Percentiles rank a stretch among this genome's conserved stretches.
These are phyloP conservation scores for Allobates femoralis DNA, from an alignment of 2,797 vertebrate genomes.

Conservation along the genomic window DNA sequence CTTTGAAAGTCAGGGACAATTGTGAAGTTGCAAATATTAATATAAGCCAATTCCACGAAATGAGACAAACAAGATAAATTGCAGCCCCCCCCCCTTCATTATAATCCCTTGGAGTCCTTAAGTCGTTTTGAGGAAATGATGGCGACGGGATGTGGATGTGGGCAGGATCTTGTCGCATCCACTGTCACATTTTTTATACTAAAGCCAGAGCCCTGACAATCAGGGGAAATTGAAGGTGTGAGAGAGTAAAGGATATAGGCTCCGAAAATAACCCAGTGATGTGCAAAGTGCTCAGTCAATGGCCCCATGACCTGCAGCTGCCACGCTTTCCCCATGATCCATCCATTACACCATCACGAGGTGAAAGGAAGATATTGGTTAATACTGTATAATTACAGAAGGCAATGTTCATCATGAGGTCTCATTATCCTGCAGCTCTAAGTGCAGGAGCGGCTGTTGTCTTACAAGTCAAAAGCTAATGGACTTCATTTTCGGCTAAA, in stretches of 20 bases:
- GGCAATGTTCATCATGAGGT: not conserved
- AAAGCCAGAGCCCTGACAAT: slow-evolving; percentile 29
- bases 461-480: slow-evolving; percentile 22
- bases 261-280: slow-evolving; percentile 34
- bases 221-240: slow-evolving; percentile 44
- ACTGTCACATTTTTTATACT: slow-evolving; percentile 6
- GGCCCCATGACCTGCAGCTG: not conserved
- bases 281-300: not conserved
- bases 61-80: not conserved
- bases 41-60: not conserved
- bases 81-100: not conserved
- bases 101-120: slow-evolving; percentile 23
- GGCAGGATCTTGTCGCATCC: not conserved
- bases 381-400: not conserved
- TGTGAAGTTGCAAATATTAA: not conserved
- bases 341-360: not conserved
- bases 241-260: slow-evolving; percentile 11
- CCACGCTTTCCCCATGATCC: not conserved
- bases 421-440: not conserved
- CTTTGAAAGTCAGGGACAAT: not conserved
- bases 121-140: slow-evolving; percentile 21
- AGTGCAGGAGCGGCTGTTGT: not conserved
- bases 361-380: not conserved
- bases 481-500: not conserved
- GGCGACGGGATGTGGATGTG: slow-evolving; percentile 46